Conservation (phyloP, 2,113 vertebrate genomes). For the Fulica atra region DNA sequence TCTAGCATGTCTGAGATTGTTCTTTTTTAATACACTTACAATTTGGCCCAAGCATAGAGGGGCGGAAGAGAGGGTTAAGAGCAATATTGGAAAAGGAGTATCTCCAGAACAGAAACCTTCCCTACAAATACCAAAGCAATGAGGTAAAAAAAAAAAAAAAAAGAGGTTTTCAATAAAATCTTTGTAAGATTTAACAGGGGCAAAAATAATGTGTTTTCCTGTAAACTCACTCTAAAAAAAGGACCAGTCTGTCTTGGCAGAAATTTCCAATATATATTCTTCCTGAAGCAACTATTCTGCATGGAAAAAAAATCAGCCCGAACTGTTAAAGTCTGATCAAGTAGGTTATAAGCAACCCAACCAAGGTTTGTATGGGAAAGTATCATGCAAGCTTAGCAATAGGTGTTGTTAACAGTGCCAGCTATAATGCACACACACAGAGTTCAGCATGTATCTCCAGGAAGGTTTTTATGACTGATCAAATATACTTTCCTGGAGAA, state of each 20-base stretch:
- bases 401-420: slow-evolving; percentile 30
- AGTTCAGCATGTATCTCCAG: slow-evolving; percentile 1
- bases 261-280: slow-evolving; percentile 36
- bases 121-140: slow-evolving; percentile 46
- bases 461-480: slow-evolving; percentile 50
- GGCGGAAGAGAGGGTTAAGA: slow-evolving; percentile 6
- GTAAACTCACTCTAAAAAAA: slow-evolving; percentile 20
- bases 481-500: slow-evolving; percentile 20
- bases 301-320: neutral
- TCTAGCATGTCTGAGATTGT: neutral
- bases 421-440: slow-evolving; percentile 23
- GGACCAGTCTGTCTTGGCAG: slow-evolving; percentile 1
- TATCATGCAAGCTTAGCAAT: neutral
- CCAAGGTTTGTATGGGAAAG: neutral
- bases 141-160: neutral
- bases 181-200: slow-evolving; percentile 28
- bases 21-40: neutral
- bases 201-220: slow-evolving; percentile 47
- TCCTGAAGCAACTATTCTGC: slow-evolving; percentile 33
- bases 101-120: slow-evolving; percentile 2
- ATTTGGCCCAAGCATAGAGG: neutral
- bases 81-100: neutral
- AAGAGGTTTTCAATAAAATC: slow-evolving; percentile 39
- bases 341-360: neutral
- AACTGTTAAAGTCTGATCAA: slow-evolving; percentile 14